A percentile compares a stretch with the other conserved stretches of the same genome.
phyloP scores from a whole-genome alignment of 2,888 invertebrate genomes.

The Rhabditophanes sp. region DNA sequence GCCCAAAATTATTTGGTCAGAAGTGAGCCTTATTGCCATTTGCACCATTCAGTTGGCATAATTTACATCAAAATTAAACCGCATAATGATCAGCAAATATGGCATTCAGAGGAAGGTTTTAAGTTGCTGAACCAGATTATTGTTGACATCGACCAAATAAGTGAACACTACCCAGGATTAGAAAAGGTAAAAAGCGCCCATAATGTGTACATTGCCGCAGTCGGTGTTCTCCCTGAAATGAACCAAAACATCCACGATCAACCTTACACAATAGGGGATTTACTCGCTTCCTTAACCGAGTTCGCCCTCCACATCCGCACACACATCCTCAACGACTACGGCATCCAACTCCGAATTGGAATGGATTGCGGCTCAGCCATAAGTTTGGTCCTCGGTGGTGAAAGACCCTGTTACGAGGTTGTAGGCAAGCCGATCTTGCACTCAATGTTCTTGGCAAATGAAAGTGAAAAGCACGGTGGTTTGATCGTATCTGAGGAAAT shows the following conservation, averaged over 20 bases:
- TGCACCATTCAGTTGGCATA: slow-evolving; percentile 20
- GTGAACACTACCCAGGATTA: slow-evolving; percentile 17
- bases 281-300: slow-evolving; percentile 27
- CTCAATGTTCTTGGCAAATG: slow-evolving; percentile 10
- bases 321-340: slow-evolving; percentile 28
- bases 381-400: slow-evolving; percentile 28
- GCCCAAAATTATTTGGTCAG: slow-evolving; percentile 19
- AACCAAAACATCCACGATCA: slow-evolving; percentile 33
- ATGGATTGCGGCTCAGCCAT: slow-evolving; percentile 34
- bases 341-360: slow-evolving; percentile 33
- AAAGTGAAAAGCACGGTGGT: slow-evolving; percentile 15
- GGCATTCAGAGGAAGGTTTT: slow-evolving; percentile 19
- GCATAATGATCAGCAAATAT: slow-evolving; percentile 12
- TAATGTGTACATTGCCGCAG: slow-evolving; percentile 36
- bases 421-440: slow-evolving; percentile 13
- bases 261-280: slow-evolving; percentile 39
- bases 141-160: slow-evolving; percentile 8
- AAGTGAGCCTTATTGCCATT: slow-evolving; percentile 19
- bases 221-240: slow-evolving; percentile 35
- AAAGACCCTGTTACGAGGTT: slow-evolving; percentile 32
- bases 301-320: slow-evolving; percentile 23
- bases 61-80: slow-evolving; percentile 12
- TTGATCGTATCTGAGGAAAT: slow-evolving; percentile 29
- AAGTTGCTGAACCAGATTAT: slow-evolving; percentile 17
- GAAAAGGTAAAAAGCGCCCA: slow-evolving; percentile 36